These are phyloP conservation scores for Pelagia noctiluca DNA, from an alignment of 30 jellyfish, hydroid and myxozoan genomes.

Conservation along the genomic window DNA sequence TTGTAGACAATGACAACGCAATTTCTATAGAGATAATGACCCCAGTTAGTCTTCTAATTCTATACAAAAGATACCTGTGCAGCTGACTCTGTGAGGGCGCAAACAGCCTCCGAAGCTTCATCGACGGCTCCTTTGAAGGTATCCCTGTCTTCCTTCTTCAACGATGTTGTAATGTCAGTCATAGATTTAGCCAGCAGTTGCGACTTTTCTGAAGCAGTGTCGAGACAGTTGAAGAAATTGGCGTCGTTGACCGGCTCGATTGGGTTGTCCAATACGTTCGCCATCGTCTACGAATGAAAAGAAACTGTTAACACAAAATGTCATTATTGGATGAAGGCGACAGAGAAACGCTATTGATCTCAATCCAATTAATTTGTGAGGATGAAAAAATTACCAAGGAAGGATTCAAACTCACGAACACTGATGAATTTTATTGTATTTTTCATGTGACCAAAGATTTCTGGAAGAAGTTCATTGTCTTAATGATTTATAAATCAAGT, in stretches of 20 bases:
- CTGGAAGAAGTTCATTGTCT: no score
- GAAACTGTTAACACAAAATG: neutral
- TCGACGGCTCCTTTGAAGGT: conserved; percentile 86
- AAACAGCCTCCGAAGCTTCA: conserved; percentile 94
- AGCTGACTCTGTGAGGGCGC: conserved; percentile 96
- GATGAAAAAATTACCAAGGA: no score
- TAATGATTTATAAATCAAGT: no score
- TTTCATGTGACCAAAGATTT: no score
- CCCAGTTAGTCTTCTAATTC: no score
- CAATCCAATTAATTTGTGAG: no score
- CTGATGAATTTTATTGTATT: no score
- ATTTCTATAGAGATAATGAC: no score
- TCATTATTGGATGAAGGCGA: no score
- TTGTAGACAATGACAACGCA: no score
- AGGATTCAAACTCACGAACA: no score
- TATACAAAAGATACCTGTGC: conserved; percentile 99
- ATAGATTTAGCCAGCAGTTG: conserved; percentile 86
- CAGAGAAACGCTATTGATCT: no score
- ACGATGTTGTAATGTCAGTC: conserved; percentile 85
- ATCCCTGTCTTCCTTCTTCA: conserved; percentile 92
- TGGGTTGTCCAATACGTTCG: conserved; percentile 94
- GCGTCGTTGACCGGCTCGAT: conserved; percentile 96
- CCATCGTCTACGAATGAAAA: conserved; percentile 55
- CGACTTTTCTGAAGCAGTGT: conserved; percentile 91
- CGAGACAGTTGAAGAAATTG: conserved; percentile 94